Base-by-base conservation (phyloP, 2,113 vertebrate genomes). In the Stictonetta naevosa region DNA sequence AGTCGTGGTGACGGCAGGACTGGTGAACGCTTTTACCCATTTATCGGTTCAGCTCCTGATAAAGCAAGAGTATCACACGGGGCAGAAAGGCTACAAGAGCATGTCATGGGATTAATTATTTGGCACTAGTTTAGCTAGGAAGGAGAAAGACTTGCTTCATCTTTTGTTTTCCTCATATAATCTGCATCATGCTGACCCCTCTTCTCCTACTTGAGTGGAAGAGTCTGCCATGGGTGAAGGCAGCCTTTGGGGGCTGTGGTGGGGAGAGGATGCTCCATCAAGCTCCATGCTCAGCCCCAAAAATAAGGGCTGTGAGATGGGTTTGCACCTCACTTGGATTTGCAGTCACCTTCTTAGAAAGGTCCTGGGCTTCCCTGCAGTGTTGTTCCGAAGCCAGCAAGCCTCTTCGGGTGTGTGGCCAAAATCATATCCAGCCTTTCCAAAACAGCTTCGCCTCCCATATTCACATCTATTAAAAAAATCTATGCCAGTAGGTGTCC, bases 311-410 rank as follows among this genome's bases (percentile, higher is more conserved):
- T 52, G 7, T 56, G 71, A 36, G 14, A 11, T 0, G 2, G 22
- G 4, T 71, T 72, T 86, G 58, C 21, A 25, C 23, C 23, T 79
- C 5, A 1, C 29, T 4, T 23, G 13, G 2, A 3, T 59, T 34
- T 66, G 8, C 36, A 56, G 1, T 4, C 11, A 3, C 22, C 22
- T n/a, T 28, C 33, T 58, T 44, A 26, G 25, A 46, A 82, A 38
- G 66, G 6, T 13, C 14, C 25, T 67, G 55, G 20, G 6, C 26
- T 86, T 55, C 18, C 16, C 22, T 0, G 0, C 15, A 28, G 13
- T 66, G 42, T 8, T 92, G 60, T 19, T 33, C 55, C 59, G 53
- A 60, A 88, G 46, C 31, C 78, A 48, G 12, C 2, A 8, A 81
- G 5, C 17, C 21, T 75, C 44, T 34, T 9, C 31, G 66, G 34